Conservation (phyloP, 2,797 vertebrate genomes). For the Silurus lanzhouensis region DNA sequence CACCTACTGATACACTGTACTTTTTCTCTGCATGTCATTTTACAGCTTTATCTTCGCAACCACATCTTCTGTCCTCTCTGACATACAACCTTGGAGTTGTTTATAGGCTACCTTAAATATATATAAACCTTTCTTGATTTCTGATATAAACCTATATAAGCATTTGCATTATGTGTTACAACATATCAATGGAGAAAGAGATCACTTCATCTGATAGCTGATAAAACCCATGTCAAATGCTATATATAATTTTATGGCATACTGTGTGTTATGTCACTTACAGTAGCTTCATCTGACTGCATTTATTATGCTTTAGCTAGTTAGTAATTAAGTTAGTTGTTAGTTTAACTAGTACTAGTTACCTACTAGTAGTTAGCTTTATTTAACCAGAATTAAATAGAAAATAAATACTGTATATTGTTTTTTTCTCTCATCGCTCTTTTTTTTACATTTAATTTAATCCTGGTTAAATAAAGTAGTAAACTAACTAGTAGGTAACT, state of each 20-base stretch:
- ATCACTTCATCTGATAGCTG: too few relatives aligned
- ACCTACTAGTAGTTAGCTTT: too few relatives aligned
- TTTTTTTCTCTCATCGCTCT: too few relatives aligned
- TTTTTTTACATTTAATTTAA: too few relatives aligned
- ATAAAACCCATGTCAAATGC: not conserved
- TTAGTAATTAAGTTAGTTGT: too few relatives aligned
- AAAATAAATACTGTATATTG: too few relatives aligned
- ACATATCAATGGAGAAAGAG: not conserved
- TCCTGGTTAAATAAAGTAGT: too few relatives aligned
- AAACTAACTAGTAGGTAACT: too few relatives aligned
- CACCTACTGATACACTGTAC: slow-evolving; percentile 51
- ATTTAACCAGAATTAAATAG: too few relatives aligned
- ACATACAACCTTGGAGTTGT: not conserved
- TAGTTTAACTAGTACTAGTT: too few relatives aligned
- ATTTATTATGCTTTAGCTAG: too few relatives aligned
- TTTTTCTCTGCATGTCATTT: not conserved
- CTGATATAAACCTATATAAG: not conserved
- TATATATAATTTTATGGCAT: not conserved
- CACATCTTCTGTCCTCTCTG: not conserved
- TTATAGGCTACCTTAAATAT: not conserved
- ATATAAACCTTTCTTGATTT: not conserved
- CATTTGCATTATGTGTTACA: not conserved
- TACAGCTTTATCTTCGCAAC: not conserved
- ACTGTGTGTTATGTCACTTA: not conserved
- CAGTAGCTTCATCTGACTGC: too few relatives aligned